A percentile compares a stretch with the other conserved stretches of the same genome.
Conservation (phyloP, 2,888 invertebrate species). For the Caenorhabditis angaria region DNA sequence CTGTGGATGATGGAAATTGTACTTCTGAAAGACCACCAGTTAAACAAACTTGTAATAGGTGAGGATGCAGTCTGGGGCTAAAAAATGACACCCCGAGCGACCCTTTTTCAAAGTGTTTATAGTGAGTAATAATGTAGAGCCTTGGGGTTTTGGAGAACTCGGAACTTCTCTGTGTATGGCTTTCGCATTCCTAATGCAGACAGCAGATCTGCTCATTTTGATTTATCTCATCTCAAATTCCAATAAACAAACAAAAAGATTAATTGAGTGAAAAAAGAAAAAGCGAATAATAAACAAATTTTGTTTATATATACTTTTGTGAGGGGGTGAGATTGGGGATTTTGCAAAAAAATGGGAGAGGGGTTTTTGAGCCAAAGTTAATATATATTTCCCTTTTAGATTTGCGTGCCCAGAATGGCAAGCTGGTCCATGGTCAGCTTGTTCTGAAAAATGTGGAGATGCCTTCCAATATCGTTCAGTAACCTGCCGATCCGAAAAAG, state of each 20-base stretch:
- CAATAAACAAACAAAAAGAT: not conserved
- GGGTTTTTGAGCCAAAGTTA: not conserved
- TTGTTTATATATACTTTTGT: not conserved
- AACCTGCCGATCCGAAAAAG: conserved; percentile 71
- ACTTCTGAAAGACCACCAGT: conserved; percentile 74
- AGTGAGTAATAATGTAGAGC: no score
- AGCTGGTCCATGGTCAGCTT: conserved; percentile 88
- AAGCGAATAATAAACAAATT: not conserved
- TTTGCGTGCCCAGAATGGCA: conserved; percentile 87
- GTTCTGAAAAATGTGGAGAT: conserved; percentile 83
- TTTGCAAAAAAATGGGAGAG: no score
- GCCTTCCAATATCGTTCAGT: conserved; percentile 73
- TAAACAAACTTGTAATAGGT: conserved; percentile 79
- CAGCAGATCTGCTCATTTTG: not conserved
- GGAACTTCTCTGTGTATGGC: no score
- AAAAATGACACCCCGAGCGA: no score
- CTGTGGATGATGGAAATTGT: conserved; percentile 83
- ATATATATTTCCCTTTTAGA: conserved; percentile 31
- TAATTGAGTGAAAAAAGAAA: not conserved
- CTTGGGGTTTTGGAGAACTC: no score
- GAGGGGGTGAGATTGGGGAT: no score
- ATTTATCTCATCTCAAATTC: not conserved
- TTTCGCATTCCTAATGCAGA: no score
- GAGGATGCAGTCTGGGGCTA: conserved; percentile 52
- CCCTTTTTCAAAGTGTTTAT: no score